Conservation (phyloP, 2,888 invertebrate genomes). For the Elmis aenea region DNA sequence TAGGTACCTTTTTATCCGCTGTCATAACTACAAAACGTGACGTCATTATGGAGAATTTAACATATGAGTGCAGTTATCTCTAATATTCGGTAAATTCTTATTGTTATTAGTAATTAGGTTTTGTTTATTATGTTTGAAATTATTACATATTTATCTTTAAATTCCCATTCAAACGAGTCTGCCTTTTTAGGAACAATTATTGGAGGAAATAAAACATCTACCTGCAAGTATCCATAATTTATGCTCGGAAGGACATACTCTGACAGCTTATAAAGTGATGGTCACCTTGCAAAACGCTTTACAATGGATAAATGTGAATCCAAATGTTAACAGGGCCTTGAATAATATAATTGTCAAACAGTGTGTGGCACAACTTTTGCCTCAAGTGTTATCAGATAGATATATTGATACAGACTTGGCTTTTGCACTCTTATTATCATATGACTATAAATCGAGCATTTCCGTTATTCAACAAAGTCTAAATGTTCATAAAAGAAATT, state of each 20-base stretch:
- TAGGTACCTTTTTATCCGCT: too few species aligned
- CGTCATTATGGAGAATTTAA: too few species aligned
- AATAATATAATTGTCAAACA: conserved; percentile 21
- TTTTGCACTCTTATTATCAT: conserved; percentile 37
- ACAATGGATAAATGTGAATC: conserved; percentile 9
- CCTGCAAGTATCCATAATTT: conserved; percentile 28
- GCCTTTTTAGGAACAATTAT: conserved; percentile 21
- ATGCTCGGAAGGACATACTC: conserved; percentile 31
- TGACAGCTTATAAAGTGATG: conserved; percentile 31
- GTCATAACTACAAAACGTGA: too few species aligned
- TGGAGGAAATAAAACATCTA: conserved; percentile 29
- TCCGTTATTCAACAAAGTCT: conserved; percentile 25
- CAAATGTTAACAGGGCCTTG: conserved; percentile 12
- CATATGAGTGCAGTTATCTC: too few species aligned
- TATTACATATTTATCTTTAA: too few species aligned
- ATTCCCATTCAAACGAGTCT: too few species aligned
- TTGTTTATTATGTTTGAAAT: too few species aligned
- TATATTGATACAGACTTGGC: conserved; percentile 41
- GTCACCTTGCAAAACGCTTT: conserved; percentile 24
- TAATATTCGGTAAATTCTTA: too few species aligned
- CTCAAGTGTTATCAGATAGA: conserved; percentile 38
- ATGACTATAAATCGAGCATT: conserved; percentile 20
- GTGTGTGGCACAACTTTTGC: conserved; percentile 36
- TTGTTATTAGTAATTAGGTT: too few species aligned
- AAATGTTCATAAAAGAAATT: conserved; percentile 29